A percentile compares a stretch with the other conserved stretches of the same genome.
Evolutionary conservation across 2,113 vertebrate species (phyloP).

Genomic region (Apteryx owenii): DNA sequence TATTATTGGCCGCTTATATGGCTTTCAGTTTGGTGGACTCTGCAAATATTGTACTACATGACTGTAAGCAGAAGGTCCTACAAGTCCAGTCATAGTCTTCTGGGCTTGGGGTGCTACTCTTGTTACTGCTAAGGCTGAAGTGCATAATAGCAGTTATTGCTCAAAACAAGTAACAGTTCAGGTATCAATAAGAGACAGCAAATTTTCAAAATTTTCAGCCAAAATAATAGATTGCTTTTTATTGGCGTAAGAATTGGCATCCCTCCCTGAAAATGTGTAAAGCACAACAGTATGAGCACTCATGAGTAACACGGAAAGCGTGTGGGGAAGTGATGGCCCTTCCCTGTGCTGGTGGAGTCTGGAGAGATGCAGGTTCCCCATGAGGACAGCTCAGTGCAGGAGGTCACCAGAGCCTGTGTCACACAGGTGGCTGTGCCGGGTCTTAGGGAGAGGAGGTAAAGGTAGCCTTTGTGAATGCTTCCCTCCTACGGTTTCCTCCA

Average conservation of each 20-base stretch:
- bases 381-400: neutral
- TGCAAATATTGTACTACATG: neutral
- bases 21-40: neutral
- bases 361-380: neutral
- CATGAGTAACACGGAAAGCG: neutral
- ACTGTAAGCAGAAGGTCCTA: neutral
- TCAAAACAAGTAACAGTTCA: neutral
- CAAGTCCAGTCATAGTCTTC: neutral
- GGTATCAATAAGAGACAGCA: neutral
- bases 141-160: neutral
- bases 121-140: neutral
- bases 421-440: neutral
- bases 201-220: neutral
- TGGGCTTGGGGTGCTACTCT: neutral
- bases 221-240: neutral
- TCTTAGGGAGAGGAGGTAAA: neutral
- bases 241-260: neutral
- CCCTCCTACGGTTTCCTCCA: neutral
- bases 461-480: neutral
- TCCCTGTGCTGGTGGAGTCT: neutral
- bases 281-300: neutral
- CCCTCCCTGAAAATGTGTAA: neutral
- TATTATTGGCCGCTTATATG: neutral
- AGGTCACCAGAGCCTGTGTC: neutral
- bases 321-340: accelerated